Evolutionary conservation across 2,888 invertebrate genomes (phyloP), one percentile per base, ranked within the genome.

Genomic region (Xylophagus ater): DNA sequence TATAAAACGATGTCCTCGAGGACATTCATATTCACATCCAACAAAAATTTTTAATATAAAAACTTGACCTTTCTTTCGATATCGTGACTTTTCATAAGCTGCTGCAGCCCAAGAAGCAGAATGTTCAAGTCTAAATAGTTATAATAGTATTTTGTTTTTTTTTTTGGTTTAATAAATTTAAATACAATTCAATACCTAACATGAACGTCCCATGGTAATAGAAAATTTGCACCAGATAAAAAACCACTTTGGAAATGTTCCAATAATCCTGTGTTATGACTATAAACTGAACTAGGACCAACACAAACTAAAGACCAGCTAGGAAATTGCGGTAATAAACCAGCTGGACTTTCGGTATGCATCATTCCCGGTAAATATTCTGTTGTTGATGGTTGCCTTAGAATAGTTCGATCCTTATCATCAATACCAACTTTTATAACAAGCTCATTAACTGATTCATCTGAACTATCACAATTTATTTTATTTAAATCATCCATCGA

Each of bases 1-100:
- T 79, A 94, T 90, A 60, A 90, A 90, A 39, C 92, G 74, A 63
- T 98, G 96, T n/a, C 97, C 97, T n/a, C 88, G 66, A 0, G 87
- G 83, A 63, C 97, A 98, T 65, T 98, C 97, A 63, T 96, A 97
- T 60, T 98, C 97, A 53, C 88, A 81, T 1, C 97, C 97, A 40
- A 97, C 78, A 62, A 93, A 93, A 51, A 92, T 83, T 69, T 92
- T 90, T 28, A 89, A 83, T 4, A 78, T 78, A 56, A 83, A 49
- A 1, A 60, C 55, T 46, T 61, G 59, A n/a, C 59, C 59, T 32
- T 58, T 58, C 44, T 62, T 64, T 8, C 62, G 56, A 45, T 55
- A 57, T 17, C 60, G 53, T n/a, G 56, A 50, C 43, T 58, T 61
- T 42, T 60, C 59, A 35, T 56, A 53, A 2, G 53, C 43, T 7